phyloP scores from a whole-genome alignment of 2,797 vertebrate genomes.

The Balearica regulorum region DNA sequence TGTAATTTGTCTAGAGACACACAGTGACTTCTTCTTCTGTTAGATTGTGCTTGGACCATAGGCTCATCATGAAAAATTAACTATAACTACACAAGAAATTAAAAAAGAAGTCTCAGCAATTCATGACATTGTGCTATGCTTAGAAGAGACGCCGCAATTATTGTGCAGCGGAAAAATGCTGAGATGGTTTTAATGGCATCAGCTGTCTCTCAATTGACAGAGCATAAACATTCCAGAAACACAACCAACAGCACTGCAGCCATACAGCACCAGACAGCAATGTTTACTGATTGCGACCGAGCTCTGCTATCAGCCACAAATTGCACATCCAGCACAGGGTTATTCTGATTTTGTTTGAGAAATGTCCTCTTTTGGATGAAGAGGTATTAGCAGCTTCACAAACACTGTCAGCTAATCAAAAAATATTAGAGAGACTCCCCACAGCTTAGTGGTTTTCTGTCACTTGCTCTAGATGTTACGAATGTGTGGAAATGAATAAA shows the following conservation, averaged over 20 bases:
- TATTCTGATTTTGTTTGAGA: constrained; percentile 6
- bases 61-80: not conserved
- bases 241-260: not conserved
- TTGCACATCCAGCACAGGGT: not conserved
- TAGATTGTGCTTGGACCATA: not conserved
- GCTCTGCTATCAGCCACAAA: not conserved
- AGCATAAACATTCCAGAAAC: constrained; percentile 16
- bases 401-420: constrained; percentile 49
- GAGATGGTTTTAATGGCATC: constrained; percentile 6
- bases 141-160: not conserved
- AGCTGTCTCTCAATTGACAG: constrained; percentile 6
- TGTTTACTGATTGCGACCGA: not conserved
- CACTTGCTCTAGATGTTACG: not conserved
- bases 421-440: not conserved
- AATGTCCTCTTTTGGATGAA: constrained; percentile 1
- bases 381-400: constrained; percentile 29
- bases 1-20: not conserved
- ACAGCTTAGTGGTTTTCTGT: not conserved
- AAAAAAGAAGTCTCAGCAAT: not conserved
- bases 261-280: not conserved
- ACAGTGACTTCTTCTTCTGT: not conserved
- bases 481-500: not conserved
- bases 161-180: not conserved
- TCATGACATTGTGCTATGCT: not conserved
- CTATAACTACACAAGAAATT: not conserved